These are phyloP conservation scores for Atherinomorus stipes DNA, from an alignment of 2,113 vertebrate genomes.

Conservation along the genomic window DNA sequence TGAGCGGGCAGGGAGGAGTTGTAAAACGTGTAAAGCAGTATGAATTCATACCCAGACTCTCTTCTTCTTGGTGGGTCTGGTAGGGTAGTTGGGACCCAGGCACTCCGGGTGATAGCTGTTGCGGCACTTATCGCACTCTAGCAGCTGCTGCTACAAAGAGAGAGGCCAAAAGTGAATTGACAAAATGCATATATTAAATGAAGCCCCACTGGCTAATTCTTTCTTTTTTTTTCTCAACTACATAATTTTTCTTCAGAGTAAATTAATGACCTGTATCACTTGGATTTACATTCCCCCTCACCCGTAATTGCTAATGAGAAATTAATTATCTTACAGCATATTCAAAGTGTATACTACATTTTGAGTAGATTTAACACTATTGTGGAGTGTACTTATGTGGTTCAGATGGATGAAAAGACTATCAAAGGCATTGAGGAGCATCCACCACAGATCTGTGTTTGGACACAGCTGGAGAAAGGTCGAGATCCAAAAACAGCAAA, in stretches of 20 bases:
- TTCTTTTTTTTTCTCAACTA: background rate
- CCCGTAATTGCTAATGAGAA: background rate
- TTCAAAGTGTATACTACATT: background rate
- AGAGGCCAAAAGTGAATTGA: slow-evolving; percentile 23
- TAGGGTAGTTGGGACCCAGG: slow-evolving; percentile 99
- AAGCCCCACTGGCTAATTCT: background rate
- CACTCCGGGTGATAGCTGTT: slow-evolving; percentile 99
- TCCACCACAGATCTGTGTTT: no score
- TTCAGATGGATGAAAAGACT: slow-evolving; percentile 15
- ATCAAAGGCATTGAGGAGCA: slow-evolving; percentile 8
- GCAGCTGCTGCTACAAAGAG: slow-evolving; percentile 86
- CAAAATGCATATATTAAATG: background rate
- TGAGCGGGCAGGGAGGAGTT: background rate
- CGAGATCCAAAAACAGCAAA: no score
- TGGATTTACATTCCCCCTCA: background rate
- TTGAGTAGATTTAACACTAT: background rate
- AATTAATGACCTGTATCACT: slow-evolving; percentile 2
- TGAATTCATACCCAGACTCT: slow-evolving; percentile 92
- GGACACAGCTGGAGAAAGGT: background rate
- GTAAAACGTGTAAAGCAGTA: background rate
- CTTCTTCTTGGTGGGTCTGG: slow-evolving; percentile 98
- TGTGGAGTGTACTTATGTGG: background rate
- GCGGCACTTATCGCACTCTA: slow-evolving; percentile 99
- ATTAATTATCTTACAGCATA: no score
- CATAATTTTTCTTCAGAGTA: background rate